Base-by-base conservation (phyloP, 2,888 invertebrate genomes). In the Xestia c-nigrum region DNA sequence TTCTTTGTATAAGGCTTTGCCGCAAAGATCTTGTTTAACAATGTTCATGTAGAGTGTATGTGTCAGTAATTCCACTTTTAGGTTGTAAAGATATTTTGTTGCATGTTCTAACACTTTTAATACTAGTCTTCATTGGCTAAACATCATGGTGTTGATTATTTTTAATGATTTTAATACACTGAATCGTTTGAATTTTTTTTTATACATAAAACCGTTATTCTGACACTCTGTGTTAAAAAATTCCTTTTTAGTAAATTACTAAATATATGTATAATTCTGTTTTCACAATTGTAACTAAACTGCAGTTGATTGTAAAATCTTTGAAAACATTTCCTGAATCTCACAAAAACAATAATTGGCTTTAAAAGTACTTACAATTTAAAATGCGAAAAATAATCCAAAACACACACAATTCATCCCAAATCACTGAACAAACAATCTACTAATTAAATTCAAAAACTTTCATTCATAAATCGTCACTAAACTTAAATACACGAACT, bases 11-110 rank as follows among this genome's bases (percentile, higher is more conserved):
- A 90, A 91, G 91, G 92, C 91, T 93, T 93, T 91, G 92, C 93
- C 91, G 90, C 90, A 83, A 90, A 91, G 94, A 91, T 92, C 92
- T 93, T 92, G 92, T 93, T 94, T 94, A 93, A 95, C 91, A 92
- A 91, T 93, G 92, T 91, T 89, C 74, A 73, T 77, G 75, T 67
- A 46, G 38, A 86, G 69, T 74, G 91, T 68, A 74, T 71, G 43
- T 59, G 61, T 38, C 87, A 87, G 87, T 78, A 87, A 81, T 61
- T 73, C 87, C 64, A 69, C 78, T 81, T 78, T 65, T 43, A n/a
- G 10, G 38, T 14, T 24, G 1, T 10, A 6, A 52, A 46, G 10
- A 59, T 52, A 63, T 46, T 71, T 57, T 5, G 19, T 21, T 50
- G 14, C n/a, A 43, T 31, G 1, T 61, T 79, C 61, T 19, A 14